Evolutionary conservation across 2,113 vertebrate species (phyloP), one percentile per base, ranked within the genome.

Genomic region (Turnix velox): DNA sequence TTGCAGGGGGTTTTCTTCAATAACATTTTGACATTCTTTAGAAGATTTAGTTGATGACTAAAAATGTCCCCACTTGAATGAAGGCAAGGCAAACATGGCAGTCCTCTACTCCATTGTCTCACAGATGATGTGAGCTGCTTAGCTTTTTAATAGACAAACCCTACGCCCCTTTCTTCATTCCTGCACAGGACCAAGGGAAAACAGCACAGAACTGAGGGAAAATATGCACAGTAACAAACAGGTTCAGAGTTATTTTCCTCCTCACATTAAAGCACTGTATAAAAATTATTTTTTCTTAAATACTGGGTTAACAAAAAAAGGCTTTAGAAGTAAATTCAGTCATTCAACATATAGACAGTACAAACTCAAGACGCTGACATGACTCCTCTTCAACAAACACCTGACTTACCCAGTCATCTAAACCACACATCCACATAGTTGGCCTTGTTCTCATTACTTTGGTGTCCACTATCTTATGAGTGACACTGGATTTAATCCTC

Each of bases 201-300:
- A n/a, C 2, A 77, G 22, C 13, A 33, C 25, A 39, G 54, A 27
- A 54, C 3, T 65, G 28, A 79, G 6, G 24, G 25, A 42, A 51
- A 87, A 49, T 0, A 1, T 1, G 9, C 12, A 43, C 25, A 57
- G 33, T 4, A 43, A 39, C 9, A 33, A 69, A 62, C 0, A 85
- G 9, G 23, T 48, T 65, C 45, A 45, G 9, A 89, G 65, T 20
- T 35, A 18, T 16, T 63, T 18, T 57, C 22, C 14, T 67, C 28
- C 48, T 40, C 24, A 48, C 0, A 1, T 39, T 68, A 54, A 46
- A 4, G 25, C 0, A 2, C 16, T 22, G 3, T 12, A 31, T 7
- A 9, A 18, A 67, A 82, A 82, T 12, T 14, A 19, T 24, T 40
- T 7, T 52, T 67, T 72, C 31, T 19, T 33, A 6, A 18, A 17